These are phyloP conservation scores for Gisinianus flammeolus DNA, from an alignment of 2,888 invertebrate genomes.

Conservation along the genomic window DNA sequence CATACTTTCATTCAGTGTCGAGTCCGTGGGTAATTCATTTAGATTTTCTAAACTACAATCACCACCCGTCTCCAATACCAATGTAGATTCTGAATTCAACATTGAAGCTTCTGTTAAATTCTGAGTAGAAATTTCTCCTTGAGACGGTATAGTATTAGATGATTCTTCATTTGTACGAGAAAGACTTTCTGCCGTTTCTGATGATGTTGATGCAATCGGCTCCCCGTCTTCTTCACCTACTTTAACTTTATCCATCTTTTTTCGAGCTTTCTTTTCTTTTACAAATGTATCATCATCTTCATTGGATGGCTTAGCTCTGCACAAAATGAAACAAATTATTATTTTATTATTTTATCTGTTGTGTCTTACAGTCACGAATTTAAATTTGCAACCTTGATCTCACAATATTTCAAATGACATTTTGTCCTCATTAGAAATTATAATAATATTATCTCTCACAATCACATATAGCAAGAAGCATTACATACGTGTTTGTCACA, in stretches of 20 bases:
- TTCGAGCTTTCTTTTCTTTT: background rate
- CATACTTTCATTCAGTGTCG: background rate
- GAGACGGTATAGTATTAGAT: no score
- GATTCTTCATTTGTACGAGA: background rate
- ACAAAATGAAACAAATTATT: no score
- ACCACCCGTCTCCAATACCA: no score
- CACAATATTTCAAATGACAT: background rate
- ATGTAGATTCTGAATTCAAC: no score
- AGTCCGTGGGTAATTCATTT: no score
- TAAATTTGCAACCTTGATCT: background rate
- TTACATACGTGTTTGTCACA: conserved; percentile 35
- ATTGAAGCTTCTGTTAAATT: background rate
- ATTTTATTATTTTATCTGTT: no score
- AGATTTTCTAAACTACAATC: background rate
- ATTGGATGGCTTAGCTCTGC: no score
- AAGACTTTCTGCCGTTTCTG: background rate
- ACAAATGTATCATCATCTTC: background rate
- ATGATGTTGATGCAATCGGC: background rate
- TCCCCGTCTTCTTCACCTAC: background rate
- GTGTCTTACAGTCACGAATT: no score
- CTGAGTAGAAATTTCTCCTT: background rate
- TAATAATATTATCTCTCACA: background rate
- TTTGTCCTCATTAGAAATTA: background rate
- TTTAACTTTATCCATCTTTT: background rate
- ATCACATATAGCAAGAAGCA: no score